A percentile compares a stretch with the other conserved stretches of the same genome.
phyloP scores from a whole-genome alignment of 1,140 invertebrate species.

The Physella acuta region DNA sequence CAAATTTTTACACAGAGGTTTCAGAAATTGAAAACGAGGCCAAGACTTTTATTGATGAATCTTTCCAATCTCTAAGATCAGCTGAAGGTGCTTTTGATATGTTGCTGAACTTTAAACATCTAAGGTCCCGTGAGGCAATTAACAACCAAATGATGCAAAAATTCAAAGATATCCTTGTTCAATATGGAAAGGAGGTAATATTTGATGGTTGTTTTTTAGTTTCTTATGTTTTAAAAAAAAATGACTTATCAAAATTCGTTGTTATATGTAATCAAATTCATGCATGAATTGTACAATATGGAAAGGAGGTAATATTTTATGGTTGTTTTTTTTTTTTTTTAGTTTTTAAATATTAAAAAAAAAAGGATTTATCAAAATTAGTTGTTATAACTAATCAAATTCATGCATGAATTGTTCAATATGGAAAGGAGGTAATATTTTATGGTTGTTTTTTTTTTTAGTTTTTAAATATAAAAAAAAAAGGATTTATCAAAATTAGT shows the following conservation, averaged over 20 bases:
- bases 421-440: constrained; percentile 78
- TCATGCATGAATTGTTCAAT: constrained; percentile 80
- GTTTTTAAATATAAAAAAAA: neutral
- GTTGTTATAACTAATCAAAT: neutral
- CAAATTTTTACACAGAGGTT: constrained; percentile 75
- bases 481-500: neutral
- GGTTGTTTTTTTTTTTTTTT: neutral
- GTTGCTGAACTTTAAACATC: constrained; percentile 76
- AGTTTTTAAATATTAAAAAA: neutral
- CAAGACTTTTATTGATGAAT: constrained; percentile 80
- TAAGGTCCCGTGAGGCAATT: constrained; percentile 74
- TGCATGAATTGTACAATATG: too few relatives aligned
- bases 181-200: constrained; percentile 80
- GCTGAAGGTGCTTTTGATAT: constrained; percentile 79
- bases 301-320: constrained; percentile 77
- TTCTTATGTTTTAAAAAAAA: neutral
- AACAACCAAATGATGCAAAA: constrained; percentile 74
- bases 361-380: neutral
- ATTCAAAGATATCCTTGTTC: constrained; percentile 80
- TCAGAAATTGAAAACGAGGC: constrained; percentile 77
- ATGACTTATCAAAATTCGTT: neutral
- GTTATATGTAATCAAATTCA: neutral
- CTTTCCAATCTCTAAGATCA: constrained; percentile 76
- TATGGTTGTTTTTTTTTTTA: neutral
- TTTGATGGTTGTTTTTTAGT: neutral